Evolutionary conservation across 2,888 invertebrate species (phyloP).

Genomic region (Oscheius onirici): DNA sequence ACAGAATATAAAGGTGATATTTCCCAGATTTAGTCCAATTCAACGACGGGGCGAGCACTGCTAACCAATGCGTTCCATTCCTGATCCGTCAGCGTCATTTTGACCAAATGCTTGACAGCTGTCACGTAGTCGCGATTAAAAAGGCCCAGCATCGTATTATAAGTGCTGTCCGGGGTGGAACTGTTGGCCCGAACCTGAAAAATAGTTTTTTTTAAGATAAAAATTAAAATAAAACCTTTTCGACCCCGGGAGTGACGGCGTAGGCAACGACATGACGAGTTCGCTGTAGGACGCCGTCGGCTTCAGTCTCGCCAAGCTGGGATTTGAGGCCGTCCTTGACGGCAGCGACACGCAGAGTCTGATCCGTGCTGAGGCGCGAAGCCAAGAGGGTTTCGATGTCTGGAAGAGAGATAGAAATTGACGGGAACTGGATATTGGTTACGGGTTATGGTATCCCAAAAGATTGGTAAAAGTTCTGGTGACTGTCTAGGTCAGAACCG

Average conservation of each 20-base stretch:
- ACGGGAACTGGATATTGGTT: too few species aligned
- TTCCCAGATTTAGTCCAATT: conserved; percentile 4
- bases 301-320: conserved; percentile 6
- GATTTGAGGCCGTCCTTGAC: conserved; percentile 1
- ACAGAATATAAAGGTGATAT: neutral
- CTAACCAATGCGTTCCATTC: conserved; percentile 23
- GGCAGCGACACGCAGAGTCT: neutral
- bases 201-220: too few species aligned
- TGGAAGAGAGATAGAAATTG: neutral
- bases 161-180: conserved; percentile 17
- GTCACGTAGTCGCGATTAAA: conserved; percentile 19
- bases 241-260: conserved; percentile 20
- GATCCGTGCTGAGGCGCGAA: neutral
- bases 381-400: neutral
- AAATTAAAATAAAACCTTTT: conserved; percentile 12
- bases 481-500: too few species aligned
- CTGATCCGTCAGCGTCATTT: conserved; percentile 18
- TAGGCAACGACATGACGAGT: conserved; percentile 20
- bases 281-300: neutral
- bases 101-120: conserved; percentile 28
- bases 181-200: conserved; percentile 15
- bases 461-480: too few species aligned
- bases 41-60: conserved; percentile 11
- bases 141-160: conserved; percentile 23
- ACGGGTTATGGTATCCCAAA: too few species aligned